phyloP scores from a whole-genome alignment of 1,140 invertebrate genomes.

The Bombus cullumanus region DNA sequence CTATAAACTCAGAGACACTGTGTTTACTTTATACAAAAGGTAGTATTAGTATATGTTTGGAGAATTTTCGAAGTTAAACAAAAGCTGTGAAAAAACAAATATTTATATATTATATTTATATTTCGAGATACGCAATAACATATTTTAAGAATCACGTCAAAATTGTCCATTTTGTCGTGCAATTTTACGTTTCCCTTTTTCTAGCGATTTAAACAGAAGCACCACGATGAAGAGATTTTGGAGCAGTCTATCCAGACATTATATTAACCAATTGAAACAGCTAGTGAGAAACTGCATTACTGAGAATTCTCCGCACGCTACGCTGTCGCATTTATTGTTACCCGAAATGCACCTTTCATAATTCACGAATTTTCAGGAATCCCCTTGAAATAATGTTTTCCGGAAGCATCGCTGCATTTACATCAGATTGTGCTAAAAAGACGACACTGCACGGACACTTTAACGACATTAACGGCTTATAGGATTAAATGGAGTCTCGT shows the following conservation, averaged over 20 bases:
- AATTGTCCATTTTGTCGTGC: too few relatives aligned
- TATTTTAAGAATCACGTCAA: too few relatives aligned
- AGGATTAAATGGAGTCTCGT: neutral
- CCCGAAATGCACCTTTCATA: constrained; percentile 19
- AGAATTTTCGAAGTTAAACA: too few relatives aligned
- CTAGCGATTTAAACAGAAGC: too few relatives aligned
- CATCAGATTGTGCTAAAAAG: neutral
- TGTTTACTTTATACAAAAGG: too few relatives aligned
- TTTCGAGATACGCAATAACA: too few relatives aligned
- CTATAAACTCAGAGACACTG: too few relatives aligned
- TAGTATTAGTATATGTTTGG: too few relatives aligned
- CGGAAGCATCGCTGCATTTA: neutral
- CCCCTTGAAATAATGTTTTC: constrained; percentile 42
- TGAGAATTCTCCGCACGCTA: constrained; percentile 10
- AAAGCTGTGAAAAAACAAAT: too few relatives aligned
- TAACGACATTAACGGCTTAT: constrained; percentile 1
- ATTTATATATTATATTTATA: too few relatives aligned
- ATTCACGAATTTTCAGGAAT: constrained; percentile 52
- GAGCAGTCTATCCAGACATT: neutral
- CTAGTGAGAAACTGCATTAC: constrained; percentile 12
- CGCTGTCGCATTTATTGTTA: constrained; percentile 41
- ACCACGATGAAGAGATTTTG: neutral
- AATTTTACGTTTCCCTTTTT: too few relatives aligned
- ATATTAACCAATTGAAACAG: constrained; percentile 12
- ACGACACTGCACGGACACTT: neutral